Evolutionary conservation across 2,888 invertebrate genomes (phyloP).

Genomic region (Stenichneumon culpator): DNA sequence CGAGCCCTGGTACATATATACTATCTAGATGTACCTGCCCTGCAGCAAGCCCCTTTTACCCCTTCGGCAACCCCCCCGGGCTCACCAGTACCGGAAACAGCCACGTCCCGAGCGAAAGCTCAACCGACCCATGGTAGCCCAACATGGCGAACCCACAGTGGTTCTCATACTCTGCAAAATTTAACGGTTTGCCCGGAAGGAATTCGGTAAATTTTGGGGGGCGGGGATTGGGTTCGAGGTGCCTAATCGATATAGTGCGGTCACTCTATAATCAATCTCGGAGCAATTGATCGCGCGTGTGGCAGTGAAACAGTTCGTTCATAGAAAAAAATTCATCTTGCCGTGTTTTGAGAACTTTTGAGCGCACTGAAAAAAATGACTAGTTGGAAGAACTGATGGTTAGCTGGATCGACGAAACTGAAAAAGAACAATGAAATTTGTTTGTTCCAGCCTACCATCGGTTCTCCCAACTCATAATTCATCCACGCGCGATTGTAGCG

Average conservation of each 20-base stretch:
- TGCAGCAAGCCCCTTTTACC: constrained; percentile 71
- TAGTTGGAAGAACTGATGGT: background rate
- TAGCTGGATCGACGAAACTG: background rate
- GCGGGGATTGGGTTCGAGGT: background rate
- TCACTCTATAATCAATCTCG: constrained; percentile 1
- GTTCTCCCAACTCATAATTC: background rate
- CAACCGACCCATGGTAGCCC: constrained; percentile 80
- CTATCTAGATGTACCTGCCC: constrained; percentile 81
- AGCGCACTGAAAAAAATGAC: background rate
- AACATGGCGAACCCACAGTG: constrained; percentile 82
- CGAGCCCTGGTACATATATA: constrained; percentile 77
- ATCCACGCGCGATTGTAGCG: background rate
- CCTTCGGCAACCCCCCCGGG: constrained; percentile 33
- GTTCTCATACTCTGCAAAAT: constrained; percentile 79
- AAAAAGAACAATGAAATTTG: background rate
- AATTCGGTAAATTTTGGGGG: constrained; percentile 6
- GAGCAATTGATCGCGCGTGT: background rate
- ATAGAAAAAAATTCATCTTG: background rate
- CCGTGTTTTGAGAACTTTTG: background rate
- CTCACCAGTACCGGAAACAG: constrained; percentile 81
- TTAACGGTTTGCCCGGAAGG: background rate
- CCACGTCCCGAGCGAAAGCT: constrained; percentile 80
- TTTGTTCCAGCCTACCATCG: background rate
- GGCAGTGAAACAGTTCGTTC: background rate
- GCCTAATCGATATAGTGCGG: background rate